Evolutionary conservation across 2,113 vertebrate genomes (phyloP).

Genomic region (Protobothrops flavoviridis): DNA sequence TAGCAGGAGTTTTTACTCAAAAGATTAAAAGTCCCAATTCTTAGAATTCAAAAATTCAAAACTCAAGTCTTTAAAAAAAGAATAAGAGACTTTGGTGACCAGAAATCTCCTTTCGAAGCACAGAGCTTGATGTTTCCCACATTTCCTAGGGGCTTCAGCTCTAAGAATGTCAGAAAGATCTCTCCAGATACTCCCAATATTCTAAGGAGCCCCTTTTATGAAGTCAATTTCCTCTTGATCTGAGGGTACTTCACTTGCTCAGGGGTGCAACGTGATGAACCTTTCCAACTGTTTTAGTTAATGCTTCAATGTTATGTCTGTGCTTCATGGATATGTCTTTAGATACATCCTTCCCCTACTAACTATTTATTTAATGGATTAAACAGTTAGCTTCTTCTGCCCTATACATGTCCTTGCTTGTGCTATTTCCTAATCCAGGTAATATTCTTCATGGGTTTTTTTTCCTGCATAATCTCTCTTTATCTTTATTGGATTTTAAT

Average conservation of each 20-base stretch:
- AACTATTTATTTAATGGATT: neutral
- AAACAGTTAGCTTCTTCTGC: neutral
- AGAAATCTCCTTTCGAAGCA: neutral
- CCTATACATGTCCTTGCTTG: neutral
- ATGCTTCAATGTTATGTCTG: too few relatives aligned
- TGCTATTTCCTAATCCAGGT: neutral
- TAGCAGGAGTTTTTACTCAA: neutral
- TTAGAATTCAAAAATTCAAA: neutral
- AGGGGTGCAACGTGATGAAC: too few relatives aligned
- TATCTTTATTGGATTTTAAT: neutral
- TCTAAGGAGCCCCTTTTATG: too few relatives aligned
- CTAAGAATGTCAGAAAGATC: too few relatives aligned
- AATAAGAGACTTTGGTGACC: neutral
- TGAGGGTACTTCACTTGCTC: too few relatives aligned
- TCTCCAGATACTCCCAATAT: too few relatives aligned
- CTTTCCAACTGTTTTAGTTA: too few relatives aligned
- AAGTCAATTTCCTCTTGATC: too few relatives aligned
- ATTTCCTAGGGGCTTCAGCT: too few relatives aligned
- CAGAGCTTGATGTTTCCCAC: too few relatives aligned
- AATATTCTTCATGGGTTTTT: neutral
- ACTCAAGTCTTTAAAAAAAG: too few relatives aligned
- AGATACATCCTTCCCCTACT: neutral
- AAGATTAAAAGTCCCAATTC: neutral
- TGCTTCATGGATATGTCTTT: neutral
- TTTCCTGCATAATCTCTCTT: neutral